These are phyloP conservation scores for Archocentrus centrarchus DNA, from an alignment of 2,113 vertebrate genomes.

Conservation along the genomic window DNA sequence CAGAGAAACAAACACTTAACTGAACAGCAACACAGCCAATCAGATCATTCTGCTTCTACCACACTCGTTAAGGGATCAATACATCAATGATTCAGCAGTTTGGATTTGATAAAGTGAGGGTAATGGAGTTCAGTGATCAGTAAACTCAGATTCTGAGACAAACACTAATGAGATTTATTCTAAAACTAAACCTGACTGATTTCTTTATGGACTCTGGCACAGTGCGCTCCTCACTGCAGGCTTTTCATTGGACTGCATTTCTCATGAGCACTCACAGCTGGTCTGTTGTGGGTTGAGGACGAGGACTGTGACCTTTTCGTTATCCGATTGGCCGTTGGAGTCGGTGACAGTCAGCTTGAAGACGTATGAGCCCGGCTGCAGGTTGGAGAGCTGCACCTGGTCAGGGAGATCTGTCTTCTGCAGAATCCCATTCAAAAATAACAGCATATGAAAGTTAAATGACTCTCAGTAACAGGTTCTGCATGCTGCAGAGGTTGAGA, in stretches of 20 bases:
- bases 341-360: conserved; percentile 84
- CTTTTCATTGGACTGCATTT: conserved; percentile 18
- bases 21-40: not conserved
- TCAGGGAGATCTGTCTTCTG: conserved; percentile 79
- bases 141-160: not conserved
- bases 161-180: not conserved
- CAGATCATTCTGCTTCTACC: not conserved
- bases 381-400: conserved; percentile 81
- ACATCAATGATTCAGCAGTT: not conserved
- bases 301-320: conserved; percentile 76
- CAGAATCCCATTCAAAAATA: not conserved
- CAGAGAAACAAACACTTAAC: not conserved
- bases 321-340: conserved; percentile 74
- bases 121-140: not conserved
- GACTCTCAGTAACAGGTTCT: not conserved
- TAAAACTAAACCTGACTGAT: not conserved
- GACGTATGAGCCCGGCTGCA: conserved; percentile 82
- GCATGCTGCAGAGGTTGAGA: not conserved
- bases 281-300: conserved; percentile 85
- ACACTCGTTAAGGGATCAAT: not conserved
- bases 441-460: not conserved
- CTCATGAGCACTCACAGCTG: conserved; percentile 80
- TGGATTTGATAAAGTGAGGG: not conserved
- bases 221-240: not conserved
- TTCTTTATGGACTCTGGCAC: not conserved